Evolutionary conservation across 2,113 vertebrate genomes (phyloP).

Genomic region (Ramphastos sulfuratus): DNA sequence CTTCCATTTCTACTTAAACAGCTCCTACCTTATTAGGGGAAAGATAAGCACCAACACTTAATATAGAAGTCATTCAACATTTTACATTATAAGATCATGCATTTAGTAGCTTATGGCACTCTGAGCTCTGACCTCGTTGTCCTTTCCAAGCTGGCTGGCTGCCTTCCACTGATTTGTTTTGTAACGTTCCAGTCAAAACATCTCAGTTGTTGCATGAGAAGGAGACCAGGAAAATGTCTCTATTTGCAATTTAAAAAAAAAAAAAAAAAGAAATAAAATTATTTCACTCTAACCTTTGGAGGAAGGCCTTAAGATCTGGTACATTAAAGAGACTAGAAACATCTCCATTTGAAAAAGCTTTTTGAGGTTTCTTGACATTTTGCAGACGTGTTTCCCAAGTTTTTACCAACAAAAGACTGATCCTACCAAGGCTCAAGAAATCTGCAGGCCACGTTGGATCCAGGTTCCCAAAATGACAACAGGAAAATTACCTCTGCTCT

Average conservation of each 20-base stretch:
- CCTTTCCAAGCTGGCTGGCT: conserved; percentile 33
- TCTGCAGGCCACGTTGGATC: not conserved
- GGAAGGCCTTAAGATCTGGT: not conserved
- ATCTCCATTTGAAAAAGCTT: not conserved
- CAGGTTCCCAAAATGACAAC: not conserved
- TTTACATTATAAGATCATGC: conserved; percentile 15
- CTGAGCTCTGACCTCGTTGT: conserved; percentile 18
- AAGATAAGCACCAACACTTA: conserved; percentile 21
- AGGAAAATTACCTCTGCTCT: not conserved
- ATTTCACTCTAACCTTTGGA: not conserved
- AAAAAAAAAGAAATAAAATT: not conserved
- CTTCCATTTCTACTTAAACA: not conserved
- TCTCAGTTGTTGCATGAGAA: conserved; percentile 30
- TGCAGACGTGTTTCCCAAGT: not conserved
- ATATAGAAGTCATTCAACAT: conserved; percentile 34
- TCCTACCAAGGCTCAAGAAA: not conserved
- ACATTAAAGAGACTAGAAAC: not conserved
- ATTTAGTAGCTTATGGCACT: conserved; percentile 6
- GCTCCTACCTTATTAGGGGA: not conserved
- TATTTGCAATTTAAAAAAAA: not conserved
- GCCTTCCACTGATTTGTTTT: conserved; percentile 35
- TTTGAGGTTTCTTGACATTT: not conserved
- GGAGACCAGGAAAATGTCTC: not conserved
- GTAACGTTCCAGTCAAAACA: conserved; percentile 45
- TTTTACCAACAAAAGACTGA: not conserved